Percentiles rank a stretch among this genome's conserved stretches.
Evolutionary conservation across 2,113 vertebrate species (phyloP).

Genomic region (Brachyhypopomus occidentalis): DNA sequence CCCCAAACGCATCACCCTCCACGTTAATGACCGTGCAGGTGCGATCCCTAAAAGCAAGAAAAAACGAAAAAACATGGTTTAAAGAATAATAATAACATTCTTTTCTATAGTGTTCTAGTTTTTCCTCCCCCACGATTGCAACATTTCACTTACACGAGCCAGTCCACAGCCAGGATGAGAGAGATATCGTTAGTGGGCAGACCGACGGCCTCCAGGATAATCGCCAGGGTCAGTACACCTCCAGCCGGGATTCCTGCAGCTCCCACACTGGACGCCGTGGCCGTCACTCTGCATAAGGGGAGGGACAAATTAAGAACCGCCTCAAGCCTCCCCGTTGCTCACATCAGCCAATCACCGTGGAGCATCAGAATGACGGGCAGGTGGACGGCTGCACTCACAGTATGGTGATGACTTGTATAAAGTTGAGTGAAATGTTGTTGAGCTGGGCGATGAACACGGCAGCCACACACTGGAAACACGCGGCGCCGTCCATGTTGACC

Average conservation of each 20-base stretch:
- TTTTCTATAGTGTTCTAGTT: too few species aligned
- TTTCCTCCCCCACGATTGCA: background rate
- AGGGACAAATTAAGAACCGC: background rate
- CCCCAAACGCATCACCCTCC: slow-evolving; percentile 87
- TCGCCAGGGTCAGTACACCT: slow-evolving; percentile 85
- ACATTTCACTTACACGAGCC: slow-evolving; percentile 84
- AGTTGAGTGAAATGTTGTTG: slow-evolving; percentile 75
- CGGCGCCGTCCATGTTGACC: slow-evolving; percentile 91
- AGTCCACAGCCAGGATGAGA: slow-evolving; percentile 88
- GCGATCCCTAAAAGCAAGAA: slow-evolving; percentile 79
- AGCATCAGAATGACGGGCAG: background rate
- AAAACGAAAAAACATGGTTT: background rate
- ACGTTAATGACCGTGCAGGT: slow-evolving; percentile 88
- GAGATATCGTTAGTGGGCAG: slow-evolving; percentile 85
- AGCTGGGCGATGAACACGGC: slow-evolving; percentile 90
- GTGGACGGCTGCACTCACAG: slow-evolving; percentile 75
- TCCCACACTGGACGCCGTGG: slow-evolving; percentile 89
- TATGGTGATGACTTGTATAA: slow-evolving; percentile 87
- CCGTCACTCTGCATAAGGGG: slow-evolving; percentile 75
- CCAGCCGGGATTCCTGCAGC: slow-evolving; percentile 89
- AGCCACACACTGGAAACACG: slow-evolving; percentile 89
- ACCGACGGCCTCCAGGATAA: slow-evolving; percentile 85
- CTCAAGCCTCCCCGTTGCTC: background rate
- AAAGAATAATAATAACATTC: background rate
- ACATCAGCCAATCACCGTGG: background rate